Evolutionary conservation across 2,797 vertebrate genomes (phyloP), one percentile per base, ranked within the genome.

Genomic region (Galaxias olidus): DNA sequence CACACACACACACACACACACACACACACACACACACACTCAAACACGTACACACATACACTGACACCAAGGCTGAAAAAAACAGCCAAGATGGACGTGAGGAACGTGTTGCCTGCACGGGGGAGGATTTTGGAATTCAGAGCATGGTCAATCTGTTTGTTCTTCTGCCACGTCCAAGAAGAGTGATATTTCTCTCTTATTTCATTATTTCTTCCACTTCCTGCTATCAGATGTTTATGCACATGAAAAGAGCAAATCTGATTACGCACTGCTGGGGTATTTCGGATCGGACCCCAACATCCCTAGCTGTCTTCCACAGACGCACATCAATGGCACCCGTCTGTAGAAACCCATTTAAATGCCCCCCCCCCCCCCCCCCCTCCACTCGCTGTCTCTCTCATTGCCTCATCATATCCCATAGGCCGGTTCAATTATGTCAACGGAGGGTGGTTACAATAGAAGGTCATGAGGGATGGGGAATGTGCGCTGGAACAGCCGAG

Each of bases 101-200:
- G 88, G 89, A 89, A 91, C 90, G 92, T 93, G 92, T 92, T 92
- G 92, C 86, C 86, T 91, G 88, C 85, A 92, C 84, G 91, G 91
- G 90, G 91, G 91, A 91, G 91, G 91, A 91, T 92, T 92, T 91
- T 92, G 92, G 91, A 93, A 88, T 89, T 87, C 83, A 85, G 89
- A 91, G 86, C 83, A 75, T 90, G 91, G 91, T 92, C 92, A 93
- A 93, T 92, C 92, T 93, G 92, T 93, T 92, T 92, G 89, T 92
- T 91, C 90, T 87, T 77, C 87, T 90, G 87, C 86, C 88, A 91
- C 87, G 86, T 93, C 90, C 91, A 92, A 92, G 88, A 90, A 88
- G 87, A 92, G 87, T 89, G 90, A 91, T 91, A 89, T 89, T 87
- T 89, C 84, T 81, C 84, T 88, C 89, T 89, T 85, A 83, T 80